Evolutionary conservation across 2,888 invertebrate genomes (phyloP).

Genomic region (Cynaeus angustus): DNA sequence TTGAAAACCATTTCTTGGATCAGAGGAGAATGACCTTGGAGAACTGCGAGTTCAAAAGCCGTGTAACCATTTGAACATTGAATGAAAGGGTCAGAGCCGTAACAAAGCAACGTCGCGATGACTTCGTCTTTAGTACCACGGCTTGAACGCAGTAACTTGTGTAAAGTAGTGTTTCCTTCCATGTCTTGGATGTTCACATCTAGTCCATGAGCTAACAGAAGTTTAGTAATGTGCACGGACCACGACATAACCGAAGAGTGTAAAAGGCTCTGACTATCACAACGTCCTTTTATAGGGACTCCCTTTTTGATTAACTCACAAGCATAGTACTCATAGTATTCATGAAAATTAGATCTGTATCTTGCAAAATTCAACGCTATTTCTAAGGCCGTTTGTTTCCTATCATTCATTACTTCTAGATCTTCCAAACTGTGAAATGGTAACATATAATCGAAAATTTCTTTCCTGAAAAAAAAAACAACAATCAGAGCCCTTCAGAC

Average conservation of each 20-base stretch:
- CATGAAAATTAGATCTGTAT: too few relatives aligned
- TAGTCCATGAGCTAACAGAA: background rate
- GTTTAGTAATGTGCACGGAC: background rate
- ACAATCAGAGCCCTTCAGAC: too few relatives aligned
- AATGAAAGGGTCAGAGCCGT: background rate
- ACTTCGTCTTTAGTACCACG: background rate
- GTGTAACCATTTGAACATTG: background rate
- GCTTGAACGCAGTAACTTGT: background rate
- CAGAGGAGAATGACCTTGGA: background rate
- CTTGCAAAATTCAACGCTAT: too few relatives aligned
- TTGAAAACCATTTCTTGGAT: background rate
- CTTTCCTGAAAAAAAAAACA: background rate
- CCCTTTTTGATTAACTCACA: background rate
- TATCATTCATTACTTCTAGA: background rate
- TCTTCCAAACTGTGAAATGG: background rate
- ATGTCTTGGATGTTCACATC: background rate
- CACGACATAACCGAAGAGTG: background rate
- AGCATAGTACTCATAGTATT: background rate
- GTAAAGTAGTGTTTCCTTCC: background rate
- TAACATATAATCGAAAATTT: background rate
- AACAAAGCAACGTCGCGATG: background rate
- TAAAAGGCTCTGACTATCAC: background rate
- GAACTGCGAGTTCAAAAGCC: background rate
- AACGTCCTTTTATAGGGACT: background rate
- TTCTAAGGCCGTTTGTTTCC: background rate